phyloP scores from a whole-genome alignment of 1,140 invertebrate genomes.

The Drosophila nebulosa region DNA sequence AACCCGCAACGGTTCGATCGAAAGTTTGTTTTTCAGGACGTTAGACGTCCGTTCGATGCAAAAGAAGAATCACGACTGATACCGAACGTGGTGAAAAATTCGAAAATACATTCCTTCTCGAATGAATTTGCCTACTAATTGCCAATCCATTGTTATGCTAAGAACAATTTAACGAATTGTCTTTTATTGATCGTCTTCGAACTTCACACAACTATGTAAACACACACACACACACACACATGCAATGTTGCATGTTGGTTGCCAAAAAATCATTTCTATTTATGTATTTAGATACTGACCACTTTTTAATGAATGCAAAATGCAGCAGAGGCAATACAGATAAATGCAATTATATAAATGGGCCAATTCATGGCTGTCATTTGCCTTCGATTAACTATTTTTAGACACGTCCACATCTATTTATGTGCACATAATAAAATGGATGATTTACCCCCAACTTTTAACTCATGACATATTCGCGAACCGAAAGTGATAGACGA shows the following conservation, averaged over 20 bases:
- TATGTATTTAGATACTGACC: conserved; percentile 47
- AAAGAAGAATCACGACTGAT: conserved; percentile 75
- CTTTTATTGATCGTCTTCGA: conserved; percentile 45
- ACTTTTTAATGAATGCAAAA: conserved; percentile 57
- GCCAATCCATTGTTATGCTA: conserved; percentile 54
- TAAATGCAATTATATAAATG: conserved; percentile 67
- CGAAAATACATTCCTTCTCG: conserved; percentile 65
- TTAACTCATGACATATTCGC: conserved; percentile 40
- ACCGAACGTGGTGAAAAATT: conserved; percentile 62
- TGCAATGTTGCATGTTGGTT: conserved; percentile 34
- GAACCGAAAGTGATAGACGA: conserved; percentile 34
- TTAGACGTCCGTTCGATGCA: conserved; percentile 74
- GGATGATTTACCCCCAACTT: conserved; percentile 38
- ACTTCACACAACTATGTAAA: conserved; percentile 22
- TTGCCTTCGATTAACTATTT: conserved; percentile 39
- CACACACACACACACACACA: conserved; percentile 24
- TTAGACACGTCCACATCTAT: conserved; percentile 37
- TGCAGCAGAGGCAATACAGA: conserved; percentile 16
- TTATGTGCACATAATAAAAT: conserved; percentile 41
- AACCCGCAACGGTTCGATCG: conserved; percentile 75
- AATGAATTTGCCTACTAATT: conserved; percentile 44
- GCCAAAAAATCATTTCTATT: conserved; percentile 69
- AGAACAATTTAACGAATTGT: conserved; percentile 52
- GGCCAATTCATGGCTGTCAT: conserved; percentile 17
- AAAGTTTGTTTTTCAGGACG: conserved; percentile 57